These are phyloP conservation scores for Xanthorhoe spadicearia DNA, from an alignment of 2,888 invertebrate species.

Conservation along the genomic window DNA sequence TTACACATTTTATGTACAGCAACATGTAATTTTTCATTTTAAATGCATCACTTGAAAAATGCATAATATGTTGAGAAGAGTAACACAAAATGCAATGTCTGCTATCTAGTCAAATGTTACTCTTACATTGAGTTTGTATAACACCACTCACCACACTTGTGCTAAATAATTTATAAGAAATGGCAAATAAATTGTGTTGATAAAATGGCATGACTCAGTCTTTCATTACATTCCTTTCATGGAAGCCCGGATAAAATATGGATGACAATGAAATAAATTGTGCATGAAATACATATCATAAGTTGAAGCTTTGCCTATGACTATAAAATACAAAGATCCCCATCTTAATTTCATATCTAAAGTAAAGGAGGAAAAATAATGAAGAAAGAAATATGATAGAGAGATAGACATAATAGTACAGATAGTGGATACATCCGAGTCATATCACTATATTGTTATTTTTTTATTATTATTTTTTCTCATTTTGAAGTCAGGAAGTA, in stretches of 20 bases:
- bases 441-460: no score
- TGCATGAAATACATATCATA: not conserved
- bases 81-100: constrained; percentile 60
- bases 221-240: constrained; percentile 62
- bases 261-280: constrained; percentile 4
- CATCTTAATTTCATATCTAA: not conserved
- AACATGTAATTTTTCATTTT: constrained; percentile 47
- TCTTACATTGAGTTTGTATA: constrained; percentile 55
- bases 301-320: not conserved
- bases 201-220: constrained; percentile 79
- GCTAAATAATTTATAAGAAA: constrained; percentile 65
- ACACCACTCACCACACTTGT: constrained; percentile 65
- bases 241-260: constrained; percentile 50
- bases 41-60: constrained; percentile 47
- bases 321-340: not conserved
- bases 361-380: not conserved
- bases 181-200: constrained; percentile 68
- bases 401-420: no score
- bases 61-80: constrained; percentile 54
- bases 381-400: not conserved
- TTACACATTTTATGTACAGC: constrained; percentile 60
- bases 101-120: constrained; percentile 75
- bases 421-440: no score
- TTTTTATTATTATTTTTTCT: no score
- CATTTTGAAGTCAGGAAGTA: not conserved